Conservation (phyloP, 2,888 invertebrate genomes). For the Xylota segnis region DNA sequence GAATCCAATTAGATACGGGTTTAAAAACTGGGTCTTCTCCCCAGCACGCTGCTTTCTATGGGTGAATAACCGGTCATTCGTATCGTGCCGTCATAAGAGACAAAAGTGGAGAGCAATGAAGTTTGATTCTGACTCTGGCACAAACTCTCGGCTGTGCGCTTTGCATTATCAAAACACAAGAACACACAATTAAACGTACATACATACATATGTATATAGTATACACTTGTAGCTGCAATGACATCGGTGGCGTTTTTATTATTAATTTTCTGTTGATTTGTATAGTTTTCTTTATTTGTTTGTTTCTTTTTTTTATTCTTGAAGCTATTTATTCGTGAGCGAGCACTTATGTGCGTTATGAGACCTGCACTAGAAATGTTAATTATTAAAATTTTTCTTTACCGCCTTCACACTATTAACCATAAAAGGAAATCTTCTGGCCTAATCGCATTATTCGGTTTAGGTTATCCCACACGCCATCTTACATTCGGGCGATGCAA, state of each 20-base stretch:
- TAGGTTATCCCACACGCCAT: too few species aligned
- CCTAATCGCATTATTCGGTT: too few species aligned
- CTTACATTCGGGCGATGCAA: too few species aligned
- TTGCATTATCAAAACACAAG: conserved; percentile 44
- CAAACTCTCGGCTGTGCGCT: neutral
- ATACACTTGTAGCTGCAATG: too few species aligned
- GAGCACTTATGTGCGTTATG: too few species aligned
- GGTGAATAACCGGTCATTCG: conserved; percentile 76
- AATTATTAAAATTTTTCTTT: neutral
- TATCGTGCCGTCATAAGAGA: conserved; percentile 67
- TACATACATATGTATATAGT: neutral
- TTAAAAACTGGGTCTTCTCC: conserved; percentile 42
- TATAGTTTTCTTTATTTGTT: conserved; percentile 23
- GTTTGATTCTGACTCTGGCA: conserved; percentile 26
- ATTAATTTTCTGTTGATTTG: conserved; percentile 37
- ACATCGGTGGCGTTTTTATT: conserved; percentile 46
- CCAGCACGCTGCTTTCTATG: conserved; percentile 55
- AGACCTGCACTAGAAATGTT: too few species aligned
- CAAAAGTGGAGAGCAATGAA: conserved; percentile 60
- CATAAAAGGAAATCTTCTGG: too few species aligned
- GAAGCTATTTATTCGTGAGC: neutral
- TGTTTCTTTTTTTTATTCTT: neutral
- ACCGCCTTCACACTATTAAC: too few species aligned
- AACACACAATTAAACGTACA: neutral
- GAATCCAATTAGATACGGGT: conserved; percentile 35